Conservation (phyloP, 2,113 vertebrate genomes). For the Pelmatolapia mariae region DNA sequence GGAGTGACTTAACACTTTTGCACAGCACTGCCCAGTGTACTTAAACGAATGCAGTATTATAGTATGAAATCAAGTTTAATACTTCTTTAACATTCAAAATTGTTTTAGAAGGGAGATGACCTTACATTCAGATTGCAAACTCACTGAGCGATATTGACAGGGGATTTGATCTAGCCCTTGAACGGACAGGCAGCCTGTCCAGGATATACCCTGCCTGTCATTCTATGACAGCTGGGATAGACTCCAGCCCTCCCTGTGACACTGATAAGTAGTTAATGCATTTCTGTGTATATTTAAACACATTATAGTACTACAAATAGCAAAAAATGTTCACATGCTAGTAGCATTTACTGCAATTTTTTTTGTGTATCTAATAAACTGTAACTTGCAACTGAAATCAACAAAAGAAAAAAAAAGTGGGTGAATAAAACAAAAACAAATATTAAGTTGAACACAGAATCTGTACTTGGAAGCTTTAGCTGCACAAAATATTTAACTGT, state of each 20-base stretch:
- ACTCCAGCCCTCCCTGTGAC: background rate
- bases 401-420: background rate
- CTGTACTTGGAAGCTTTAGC: background rate
- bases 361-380: background rate
- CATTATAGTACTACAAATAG: background rate
- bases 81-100: background rate
- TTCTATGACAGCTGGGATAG: background rate
- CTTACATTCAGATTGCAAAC: background rate
- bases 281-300: background rate
- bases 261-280: background rate
- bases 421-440: background rate
- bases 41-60: background rate
- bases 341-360: background rate
- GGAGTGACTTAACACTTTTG: background rate
- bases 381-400: background rate
- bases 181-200: background rate
- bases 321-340: background rate
- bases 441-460: background rate
- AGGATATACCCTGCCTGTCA: background rate
- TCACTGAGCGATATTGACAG: background rate
- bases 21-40: background rate
- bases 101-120: background rate
- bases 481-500: background rate
- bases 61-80: background rate
- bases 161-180: background rate